phyloP scores from a whole-genome alignment of 2,888 invertebrate genomes.

The Thera britannica region DNA sequence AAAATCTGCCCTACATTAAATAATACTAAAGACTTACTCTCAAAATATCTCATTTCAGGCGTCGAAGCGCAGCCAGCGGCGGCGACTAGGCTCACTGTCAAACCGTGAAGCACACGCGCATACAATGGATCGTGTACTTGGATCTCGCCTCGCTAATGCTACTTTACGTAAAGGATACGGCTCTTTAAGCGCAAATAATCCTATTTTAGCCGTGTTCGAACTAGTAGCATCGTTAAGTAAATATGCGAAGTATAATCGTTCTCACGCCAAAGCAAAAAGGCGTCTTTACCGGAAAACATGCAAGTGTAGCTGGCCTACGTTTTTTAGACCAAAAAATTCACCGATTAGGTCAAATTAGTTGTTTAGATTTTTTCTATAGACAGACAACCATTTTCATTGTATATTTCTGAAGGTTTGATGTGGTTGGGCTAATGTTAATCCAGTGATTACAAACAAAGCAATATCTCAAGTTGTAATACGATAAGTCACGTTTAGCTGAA shows the following conservation, averaged over 20 bases:
- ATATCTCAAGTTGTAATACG: not conserved
- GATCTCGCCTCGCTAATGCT: constrained; percentile 20
- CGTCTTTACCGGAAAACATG: not conserved
- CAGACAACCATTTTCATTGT: not conserved
- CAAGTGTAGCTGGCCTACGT: constrained; percentile 5
- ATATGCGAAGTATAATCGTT: not conserved
- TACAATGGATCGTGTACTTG: constrained; percentile 9
- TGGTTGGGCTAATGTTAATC: not conserved
- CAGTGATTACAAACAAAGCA: not conserved
- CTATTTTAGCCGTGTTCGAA: not conserved
- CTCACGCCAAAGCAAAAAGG: not conserved
- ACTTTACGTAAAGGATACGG: constrained; percentile 1
- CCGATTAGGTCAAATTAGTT: not conserved
- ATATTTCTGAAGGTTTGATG: not conserved
- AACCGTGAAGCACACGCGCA: constrained; percentile 4
- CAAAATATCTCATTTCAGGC: constrained; percentile 48
- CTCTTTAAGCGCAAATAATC: not conserved
- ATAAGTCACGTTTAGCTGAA: not conserved
- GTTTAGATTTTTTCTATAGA: not conserved
- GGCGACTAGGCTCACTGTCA: constrained; percentile 46
- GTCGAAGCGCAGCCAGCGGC: constrained; percentile 60
- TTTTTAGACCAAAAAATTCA: not conserved
- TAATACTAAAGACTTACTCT: no score
- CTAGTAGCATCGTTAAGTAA: not conserved
- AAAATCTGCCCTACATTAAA: no score